Evolutionary conservation across 2,797 vertebrate species (phyloP), one percentile per base, ranked within the genome.

Genomic region (Salarias fasciatus): DNA sequence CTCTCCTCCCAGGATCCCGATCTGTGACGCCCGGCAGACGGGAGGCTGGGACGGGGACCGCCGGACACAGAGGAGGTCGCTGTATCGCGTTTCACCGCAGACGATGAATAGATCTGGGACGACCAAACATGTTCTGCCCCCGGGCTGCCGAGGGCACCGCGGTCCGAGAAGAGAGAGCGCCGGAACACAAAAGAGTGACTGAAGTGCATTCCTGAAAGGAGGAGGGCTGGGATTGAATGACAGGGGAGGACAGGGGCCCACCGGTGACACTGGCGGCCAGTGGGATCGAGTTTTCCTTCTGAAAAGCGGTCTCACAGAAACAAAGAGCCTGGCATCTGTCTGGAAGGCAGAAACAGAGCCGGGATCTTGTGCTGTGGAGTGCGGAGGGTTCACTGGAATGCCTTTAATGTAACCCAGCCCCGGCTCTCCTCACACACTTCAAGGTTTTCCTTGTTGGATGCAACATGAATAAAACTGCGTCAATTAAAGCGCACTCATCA

Each of bases 261-360:
- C 66, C 81, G 84, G 89, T 89, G 88, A 91, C 90, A 90, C 86
- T 82, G 82, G 77, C 77, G 82, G 86, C 84, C 86, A 80, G 70
- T 64, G 43, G 77, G 87, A 90, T 93, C 72, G 13, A 63, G 83
- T 92, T 91, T 84, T 88, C 77, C 37, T 62, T 67, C 49, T 86
- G 80, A 89, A 89, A 88, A 82, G 76, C 69, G 48, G 59, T 61
- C 77, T 72, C 45, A 50, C 52, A 86, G 87, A 86, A 90, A 91
- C 89, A 91, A 90, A 89, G 90, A 83, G 81, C 89, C 69, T 73
- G 76, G 89, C 91, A 89, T 93, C 86, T 88, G 90, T 91, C 83
- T 91, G 77, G 74, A 85, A 87, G 72, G 73, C 77, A 67, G 57
- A 80, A 81, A 68, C 79, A 64, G 77, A 84, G 83, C 75, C 14